phyloP scores from a whole-genome alignment of 2,113 vertebrate species.

The Setophaga petechia region DNA sequence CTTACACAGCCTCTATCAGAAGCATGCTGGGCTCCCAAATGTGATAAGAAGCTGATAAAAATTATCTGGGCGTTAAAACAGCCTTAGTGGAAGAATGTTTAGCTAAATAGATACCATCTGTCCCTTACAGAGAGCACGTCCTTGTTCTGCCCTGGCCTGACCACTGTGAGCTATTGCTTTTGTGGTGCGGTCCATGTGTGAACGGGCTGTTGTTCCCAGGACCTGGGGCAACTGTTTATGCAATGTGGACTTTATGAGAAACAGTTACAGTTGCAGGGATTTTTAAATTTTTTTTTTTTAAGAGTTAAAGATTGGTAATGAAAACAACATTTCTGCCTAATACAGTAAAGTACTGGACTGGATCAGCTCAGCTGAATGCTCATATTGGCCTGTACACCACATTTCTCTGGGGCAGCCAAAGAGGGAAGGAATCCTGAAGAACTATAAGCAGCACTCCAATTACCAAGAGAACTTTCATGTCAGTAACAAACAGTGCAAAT shows the following conservation, averaged over 20 bases:
- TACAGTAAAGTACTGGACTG: conserved; percentile 69
- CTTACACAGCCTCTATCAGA: conserved; percentile 53
- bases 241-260: conserved; percentile 72
- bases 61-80: conserved; percentile 52
- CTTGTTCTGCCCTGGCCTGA: conserved; percentile 29
- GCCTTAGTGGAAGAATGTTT: conserved; percentile 51
- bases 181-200: not conserved
- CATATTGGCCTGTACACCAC: not conserved
- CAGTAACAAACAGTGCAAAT: conserved; percentile 42
- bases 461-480: not conserved
- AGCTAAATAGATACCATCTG: conserved; percentile 72
- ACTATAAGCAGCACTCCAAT: not conserved
- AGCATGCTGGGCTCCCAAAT: conserved; percentile 53
- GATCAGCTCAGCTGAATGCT: conserved; percentile 36
- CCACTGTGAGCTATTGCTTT: conserved; percentile 33
- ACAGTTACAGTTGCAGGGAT: not conserved
- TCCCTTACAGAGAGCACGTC: conserved; percentile 9
- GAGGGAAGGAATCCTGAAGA: conserved; percentile 19
- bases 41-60: conserved; percentile 69
- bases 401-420: conserved; percentile 15
- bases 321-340: conserved; percentile 71
- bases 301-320: conserved; percentile 58
- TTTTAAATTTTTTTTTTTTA: not conserved
- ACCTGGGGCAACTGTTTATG: conserved; percentile 64
- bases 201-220: conserved; percentile 64